Conservation (phyloP, 1,140 invertebrate genomes). For the Penaeus japonicus region DNA sequence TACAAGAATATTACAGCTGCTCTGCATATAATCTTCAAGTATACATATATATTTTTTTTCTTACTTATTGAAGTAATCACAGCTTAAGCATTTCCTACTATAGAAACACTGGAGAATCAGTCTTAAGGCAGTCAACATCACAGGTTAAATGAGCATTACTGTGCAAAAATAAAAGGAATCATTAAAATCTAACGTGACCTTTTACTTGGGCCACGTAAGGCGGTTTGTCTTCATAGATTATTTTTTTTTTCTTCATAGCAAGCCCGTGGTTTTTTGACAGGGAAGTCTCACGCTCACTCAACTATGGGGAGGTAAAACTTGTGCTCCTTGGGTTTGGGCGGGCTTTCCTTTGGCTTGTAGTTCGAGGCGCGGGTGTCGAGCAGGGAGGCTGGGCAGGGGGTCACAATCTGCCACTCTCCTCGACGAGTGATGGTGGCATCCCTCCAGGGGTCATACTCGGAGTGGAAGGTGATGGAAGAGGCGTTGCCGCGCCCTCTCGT, state of each 20-base stretch:
- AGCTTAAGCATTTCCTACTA: conserved; percentile 16
- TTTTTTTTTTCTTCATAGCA: not conserved
- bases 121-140: conserved; percentile 38
- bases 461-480: conserved; percentile 58
- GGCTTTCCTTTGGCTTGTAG: conserved; percentile 71
- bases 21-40: not conserved
- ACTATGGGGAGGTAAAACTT: conserved; percentile 77
- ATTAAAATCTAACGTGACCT: not conserved
- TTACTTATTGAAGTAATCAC: conserved; percentile 20
- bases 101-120: conserved; percentile 14
- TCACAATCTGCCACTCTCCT: conserved; percentile 62
- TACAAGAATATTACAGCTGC: not conserved
- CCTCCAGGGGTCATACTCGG: conserved; percentile 78
- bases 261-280: not conserved
- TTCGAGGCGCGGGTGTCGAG: conserved; percentile 74
- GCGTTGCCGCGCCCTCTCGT: conserved; percentile 41
- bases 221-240: not conserved
- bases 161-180: not conserved
- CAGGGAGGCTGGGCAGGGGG: conserved; percentile 78
- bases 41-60: not conserved
- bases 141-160: conserved; percentile 46
- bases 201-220: not conserved
- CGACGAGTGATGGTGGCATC: conserved; percentile 71
- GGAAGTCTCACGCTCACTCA: conserved; percentile 13
- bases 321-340: conserved; percentile 77